Conservation (phyloP, 2,888 invertebrate genomes). For the Didymodactylos carnosus region DNA sequence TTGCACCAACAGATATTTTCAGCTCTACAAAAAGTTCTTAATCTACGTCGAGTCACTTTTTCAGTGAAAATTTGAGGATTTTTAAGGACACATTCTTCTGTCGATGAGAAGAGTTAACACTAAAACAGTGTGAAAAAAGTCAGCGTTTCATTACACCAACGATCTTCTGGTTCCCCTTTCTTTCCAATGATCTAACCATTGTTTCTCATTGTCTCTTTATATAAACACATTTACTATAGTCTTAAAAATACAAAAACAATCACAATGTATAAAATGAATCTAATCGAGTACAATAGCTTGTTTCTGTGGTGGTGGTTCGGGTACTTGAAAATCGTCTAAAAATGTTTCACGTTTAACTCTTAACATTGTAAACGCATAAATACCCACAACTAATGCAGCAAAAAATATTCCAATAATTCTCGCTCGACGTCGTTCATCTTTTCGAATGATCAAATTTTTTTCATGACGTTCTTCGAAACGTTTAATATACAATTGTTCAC, state of each 20-base stretch:
- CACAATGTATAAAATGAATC: background rate
- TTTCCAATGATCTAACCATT: too few species aligned
- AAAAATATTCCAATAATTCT: slow-evolving; percentile 5
- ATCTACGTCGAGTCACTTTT: too few species aligned
- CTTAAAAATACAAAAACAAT: background rate
- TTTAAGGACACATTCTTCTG: too few species aligned
- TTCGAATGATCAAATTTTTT: background rate
- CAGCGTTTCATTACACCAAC: too few species aligned
- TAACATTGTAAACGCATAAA: slow-evolving; percentile 9
- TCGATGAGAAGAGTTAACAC: too few species aligned
- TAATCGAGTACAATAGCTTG: background rate
- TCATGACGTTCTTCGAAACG: slow-evolving; percentile 5
- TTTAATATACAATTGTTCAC: slow-evolving; percentile 8
- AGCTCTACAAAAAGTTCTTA: too few species aligned
- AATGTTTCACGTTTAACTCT: slow-evolving; percentile 12
- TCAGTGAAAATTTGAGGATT: too few species aligned
- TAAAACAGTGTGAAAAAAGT: too few species aligned
- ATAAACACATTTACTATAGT: too few species aligned
- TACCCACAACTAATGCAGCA: background rate
- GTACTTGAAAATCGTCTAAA: slow-evolving; percentile 13
- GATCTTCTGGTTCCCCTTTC: too few species aligned
- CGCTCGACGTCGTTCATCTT: background rate
- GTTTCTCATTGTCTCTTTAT: too few species aligned
- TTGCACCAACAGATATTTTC: too few species aligned
- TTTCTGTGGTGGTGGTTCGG: slow-evolving; percentile 12